phyloP scores from a whole-genome alignment of 2,888 invertebrate genomes.

The Drosophila kokeensis region DNA sequence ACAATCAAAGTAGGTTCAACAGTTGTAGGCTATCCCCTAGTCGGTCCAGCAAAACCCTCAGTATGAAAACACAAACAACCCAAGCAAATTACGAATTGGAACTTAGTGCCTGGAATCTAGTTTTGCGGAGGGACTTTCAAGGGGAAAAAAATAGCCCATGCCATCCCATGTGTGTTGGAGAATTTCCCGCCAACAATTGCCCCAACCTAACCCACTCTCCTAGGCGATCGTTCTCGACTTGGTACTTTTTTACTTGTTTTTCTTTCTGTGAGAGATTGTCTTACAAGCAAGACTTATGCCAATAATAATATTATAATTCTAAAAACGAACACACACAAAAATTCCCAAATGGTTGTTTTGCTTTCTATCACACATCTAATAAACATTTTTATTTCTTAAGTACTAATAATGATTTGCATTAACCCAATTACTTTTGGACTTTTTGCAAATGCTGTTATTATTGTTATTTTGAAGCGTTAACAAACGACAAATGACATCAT shows the following conservation, averaged over 20 bases:
- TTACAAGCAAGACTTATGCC: neutral
- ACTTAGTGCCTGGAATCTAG: no score
- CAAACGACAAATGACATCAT: constrained; percentile 67
- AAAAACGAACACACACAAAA: neutral
- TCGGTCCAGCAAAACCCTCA: neutral
- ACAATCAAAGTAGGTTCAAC: neutral
- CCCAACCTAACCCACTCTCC: neutral
- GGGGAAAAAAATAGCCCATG: no score
- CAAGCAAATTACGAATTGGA: no score
- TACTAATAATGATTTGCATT: constrained; percentile 11
- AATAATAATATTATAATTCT: neutral
- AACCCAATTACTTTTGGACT: constrained; percentile 27
- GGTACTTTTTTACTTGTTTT: neutral
- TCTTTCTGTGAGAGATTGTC: neutral
- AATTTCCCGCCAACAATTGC: neutral
- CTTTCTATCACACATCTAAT: neutral
- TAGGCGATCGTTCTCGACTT: neutral
- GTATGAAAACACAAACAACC: neutral
- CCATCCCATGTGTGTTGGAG: neutral
- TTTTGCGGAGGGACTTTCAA: neutral
- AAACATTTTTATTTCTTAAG: neutral
- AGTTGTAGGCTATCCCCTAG: neutral
- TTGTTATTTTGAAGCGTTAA: constrained; percentile 36
- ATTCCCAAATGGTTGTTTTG: neutral
- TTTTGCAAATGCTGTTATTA: constrained; percentile 13